A percentile compares a stretch with the other conserved stretches of the same genome.
Evolutionary conservation across 37 sponge, comb jelly and placozoan species (phyloP).

Genomic region (Ianthella basta): DNA sequence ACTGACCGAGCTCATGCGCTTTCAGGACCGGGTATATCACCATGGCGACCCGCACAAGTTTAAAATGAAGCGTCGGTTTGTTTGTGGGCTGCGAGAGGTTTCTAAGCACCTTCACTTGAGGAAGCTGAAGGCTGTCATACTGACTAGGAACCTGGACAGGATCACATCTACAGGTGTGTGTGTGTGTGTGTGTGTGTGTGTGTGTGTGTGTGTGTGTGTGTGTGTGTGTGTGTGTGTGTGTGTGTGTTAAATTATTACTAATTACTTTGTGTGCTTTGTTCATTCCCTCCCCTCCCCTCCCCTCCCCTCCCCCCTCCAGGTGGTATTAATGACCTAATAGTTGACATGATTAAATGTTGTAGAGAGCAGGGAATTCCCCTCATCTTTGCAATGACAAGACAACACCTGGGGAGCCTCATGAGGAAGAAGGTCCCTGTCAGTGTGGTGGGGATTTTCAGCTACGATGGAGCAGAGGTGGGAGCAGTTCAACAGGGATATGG

Average conservation of each 20-base stretch:
- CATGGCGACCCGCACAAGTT: slow-evolving; percentile 78
- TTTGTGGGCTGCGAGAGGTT: slow-evolving; percentile 93
- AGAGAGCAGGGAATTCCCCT: slow-evolving; percentile 71
- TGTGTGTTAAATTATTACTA: not conserved
- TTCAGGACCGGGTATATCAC: slow-evolving; percentile 79
- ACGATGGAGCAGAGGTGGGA: slow-evolving; percentile 93
- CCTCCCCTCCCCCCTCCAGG: slow-evolving; percentile 49
- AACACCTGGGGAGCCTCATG: slow-evolving; percentile 59
- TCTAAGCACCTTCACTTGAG: slow-evolving; percentile 79
- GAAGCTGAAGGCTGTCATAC: slow-evolving; percentile 86
- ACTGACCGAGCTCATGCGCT: slow-evolving; percentile 65
- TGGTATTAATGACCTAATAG: slow-evolving; percentile 78
- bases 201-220: not conserved
- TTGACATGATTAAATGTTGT: slow-evolving; percentile 52
- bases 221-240: not conserved
- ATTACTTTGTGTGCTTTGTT: too few species aligned
- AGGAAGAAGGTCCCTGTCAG: slow-evolving; percentile 84
- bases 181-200: not conserved
- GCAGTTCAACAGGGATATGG: not conserved
- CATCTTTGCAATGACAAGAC: slow-evolving; percentile 82
- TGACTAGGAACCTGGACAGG: slow-evolving; percentile 88
- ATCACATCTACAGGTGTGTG: slow-evolving; percentile 82
- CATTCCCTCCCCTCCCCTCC: too few species aligned
- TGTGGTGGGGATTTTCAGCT: slow-evolving; percentile 90
- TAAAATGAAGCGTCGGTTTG: slow-evolving; percentile 65